Conservation (phyloP, 2,113 vertebrate species). For the Coturnix japonica region DNA sequence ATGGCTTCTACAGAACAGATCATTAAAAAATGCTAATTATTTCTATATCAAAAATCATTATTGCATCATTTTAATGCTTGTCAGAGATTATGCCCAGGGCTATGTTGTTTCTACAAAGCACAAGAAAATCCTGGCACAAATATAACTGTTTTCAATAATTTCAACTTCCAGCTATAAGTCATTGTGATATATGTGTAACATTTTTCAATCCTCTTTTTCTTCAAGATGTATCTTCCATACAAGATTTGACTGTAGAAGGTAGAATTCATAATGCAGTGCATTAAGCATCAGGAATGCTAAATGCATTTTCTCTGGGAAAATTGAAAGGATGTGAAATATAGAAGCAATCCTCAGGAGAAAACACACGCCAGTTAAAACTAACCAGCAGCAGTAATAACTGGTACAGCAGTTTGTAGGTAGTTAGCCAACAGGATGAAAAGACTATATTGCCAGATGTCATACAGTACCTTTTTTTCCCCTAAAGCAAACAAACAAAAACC, state of each 20-base stretch:
- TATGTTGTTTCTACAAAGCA: background rate
- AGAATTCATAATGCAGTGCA: background rate
- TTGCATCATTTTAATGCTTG: conserved; percentile 44
- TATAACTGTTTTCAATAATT: conserved; percentile 15
- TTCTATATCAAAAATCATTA: conserved; percentile 63
- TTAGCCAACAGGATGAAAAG: conserved; percentile 54
- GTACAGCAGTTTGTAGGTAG: conserved; percentile 62
- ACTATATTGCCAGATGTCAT: conserved; percentile 43
- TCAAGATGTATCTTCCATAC: background rate
- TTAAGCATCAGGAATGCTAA: background rate
- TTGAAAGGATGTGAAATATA: conserved; percentile 22
- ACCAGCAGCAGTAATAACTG: conserved; percentile 51
- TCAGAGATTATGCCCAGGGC: conserved; percentile 19
- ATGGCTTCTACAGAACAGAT: conserved; percentile 61
- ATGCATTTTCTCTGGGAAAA: conserved; percentile 15
- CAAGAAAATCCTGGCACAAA: conserved; percentile 41
- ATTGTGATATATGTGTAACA: background rate
- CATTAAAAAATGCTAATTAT: conserved; percentile 60
- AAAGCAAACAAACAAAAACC: too few relatives aligned
- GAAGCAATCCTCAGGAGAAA: conserved; percentile 47
- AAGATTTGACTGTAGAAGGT: background rate
- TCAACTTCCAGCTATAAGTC: conserved; percentile 22
- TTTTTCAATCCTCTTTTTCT: background rate
- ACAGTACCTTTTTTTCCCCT: conserved; percentile 6
- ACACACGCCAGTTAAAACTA: conserved; percentile 46